These are phyloP conservation scores for Scomber scombrus DNA, from an alignment of 2,113 vertebrate genomes.

Conservation along the genomic window DNA sequence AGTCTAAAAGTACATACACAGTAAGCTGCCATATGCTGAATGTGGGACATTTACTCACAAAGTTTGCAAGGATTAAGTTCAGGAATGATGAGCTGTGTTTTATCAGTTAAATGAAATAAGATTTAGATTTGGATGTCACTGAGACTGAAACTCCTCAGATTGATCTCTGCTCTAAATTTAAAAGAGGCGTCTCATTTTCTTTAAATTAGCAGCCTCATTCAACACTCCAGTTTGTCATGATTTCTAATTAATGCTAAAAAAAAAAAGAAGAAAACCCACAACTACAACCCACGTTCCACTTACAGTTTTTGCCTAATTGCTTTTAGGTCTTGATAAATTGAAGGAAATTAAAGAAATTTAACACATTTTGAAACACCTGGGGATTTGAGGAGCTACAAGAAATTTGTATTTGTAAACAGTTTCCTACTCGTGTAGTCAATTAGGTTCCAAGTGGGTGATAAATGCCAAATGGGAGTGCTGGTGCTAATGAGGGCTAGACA, in stretches of 20 bases:
- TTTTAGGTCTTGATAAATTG: slow-evolving; percentile 22
- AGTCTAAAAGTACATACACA: background rate
- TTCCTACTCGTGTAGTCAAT: slow-evolving; percentile 33
- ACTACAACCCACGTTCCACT: background rate
- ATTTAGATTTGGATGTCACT: background rate
- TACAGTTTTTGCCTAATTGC: slow-evolving; percentile 36
- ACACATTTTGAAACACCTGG: slow-evolving; percentile 19
- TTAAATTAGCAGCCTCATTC: background rate
- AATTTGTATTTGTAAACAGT: slow-evolving; percentile 34
- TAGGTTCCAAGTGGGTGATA: slow-evolving; percentile 31
- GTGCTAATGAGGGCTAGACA: slow-evolving; percentile 5
- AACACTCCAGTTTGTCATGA: background rate
- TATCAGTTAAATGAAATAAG: background rate
- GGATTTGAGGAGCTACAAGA: slow-evolving; percentile 1
- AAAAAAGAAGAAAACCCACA: background rate
- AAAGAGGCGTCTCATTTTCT: background rate
- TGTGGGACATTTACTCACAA: background rate
- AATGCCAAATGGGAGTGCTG: slow-evolving; percentile 28
- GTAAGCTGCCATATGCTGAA: background rate
- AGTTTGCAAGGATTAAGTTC: too few species aligned
- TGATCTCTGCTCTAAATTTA: background rate
- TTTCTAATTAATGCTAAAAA: background rate
- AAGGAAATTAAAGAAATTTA: slow-evolving; percentile 10
- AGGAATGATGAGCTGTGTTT: too few species aligned
- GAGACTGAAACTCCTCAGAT: background rate